Evolutionary conservation across 2,797 vertebrate species (phyloP), one percentile per base, ranked within the genome.

Genomic region (Tarsius wallacei): DNA sequence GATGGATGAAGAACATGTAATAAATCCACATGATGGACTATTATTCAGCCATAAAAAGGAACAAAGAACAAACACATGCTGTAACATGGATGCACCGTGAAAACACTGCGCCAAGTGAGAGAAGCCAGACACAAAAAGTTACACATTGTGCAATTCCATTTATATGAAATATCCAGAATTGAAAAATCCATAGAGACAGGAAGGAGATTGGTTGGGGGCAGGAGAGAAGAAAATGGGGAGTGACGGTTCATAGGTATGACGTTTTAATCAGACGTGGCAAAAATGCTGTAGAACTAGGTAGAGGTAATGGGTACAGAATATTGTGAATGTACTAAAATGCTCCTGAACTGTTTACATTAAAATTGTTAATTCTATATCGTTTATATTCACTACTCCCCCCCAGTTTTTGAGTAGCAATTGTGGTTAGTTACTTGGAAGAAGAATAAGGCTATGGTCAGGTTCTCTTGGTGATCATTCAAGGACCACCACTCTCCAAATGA

Each of bases 161-260:
- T 90, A 33, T 9, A 64, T 14, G 10, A 28, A 13, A 10, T 4
- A 61, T 33, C 64, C 33, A 33, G 57, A 66, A 51, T 0, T 26
- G 22, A 22, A 7, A 51, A 59, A 55, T 51, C 11, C 36, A 11
- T 0, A 73, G 57, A 77, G 21, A 64, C 11, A 1, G 22, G 13
- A 55, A 70, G 17, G 66, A 24, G 47, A 7, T 42, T 42, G 42
- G 0, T 0, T 24, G 13, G 6, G 28, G 22, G 42, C 42, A 42
- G 42, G 42, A 7, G 51, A 36, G 1, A 24, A 42, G 36, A 26
- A 71, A 24, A n/a, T 4, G 31, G 13, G 51, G 13, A 31, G 14
- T 1, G 70, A 5, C 3, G n/a, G 13, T 31, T 55, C 15, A 31
- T 3, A 24, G 68, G 7, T 14, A 7, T 0, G 1, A 33, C 8